Evolutionary conservation across 2,113 vertebrate genomes (phyloP).

Genomic region (Phylloscopus whistleri): DNA sequence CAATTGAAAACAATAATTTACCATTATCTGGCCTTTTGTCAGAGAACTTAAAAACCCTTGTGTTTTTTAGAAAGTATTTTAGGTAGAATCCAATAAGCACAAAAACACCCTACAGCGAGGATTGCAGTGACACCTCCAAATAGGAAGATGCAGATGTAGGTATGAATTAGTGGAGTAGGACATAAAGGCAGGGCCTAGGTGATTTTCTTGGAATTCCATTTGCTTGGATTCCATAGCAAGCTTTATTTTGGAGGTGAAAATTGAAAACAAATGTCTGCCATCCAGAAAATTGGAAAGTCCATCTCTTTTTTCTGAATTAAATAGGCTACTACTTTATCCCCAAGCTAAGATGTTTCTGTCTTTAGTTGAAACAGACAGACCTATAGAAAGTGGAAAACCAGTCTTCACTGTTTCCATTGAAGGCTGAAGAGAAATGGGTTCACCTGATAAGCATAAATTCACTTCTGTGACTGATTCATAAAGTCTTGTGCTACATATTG

Average conservation of each 20-base stretch:
- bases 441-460: not conserved
- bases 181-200: not conserved
- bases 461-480: not conserved
- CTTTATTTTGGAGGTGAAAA: not conserved
- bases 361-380: not conserved
- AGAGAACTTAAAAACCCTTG: not conserved
- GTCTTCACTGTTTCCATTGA: not conserved
- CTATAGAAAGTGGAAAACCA: not conserved
- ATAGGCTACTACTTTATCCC: not conserved
- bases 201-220: not conserved
- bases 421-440: not conserved
- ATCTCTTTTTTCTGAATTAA: not conserved
- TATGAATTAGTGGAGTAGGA: not conserved
- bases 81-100: not conserved
- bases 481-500: not conserved
- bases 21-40: not conserved
- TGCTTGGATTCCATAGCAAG: not conserved
- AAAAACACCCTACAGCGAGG: not conserved
- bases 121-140: not conserved
- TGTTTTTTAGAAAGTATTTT: not conserved
- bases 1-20: not conserved
- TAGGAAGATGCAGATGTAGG: not conserved
- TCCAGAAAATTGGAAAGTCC: not conserved
- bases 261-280: not conserved
- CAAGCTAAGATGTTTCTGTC: not conserved